Conservation (phyloP, 2,797 vertebrate species). For the Hypotaenidia philippensis region DNA sequence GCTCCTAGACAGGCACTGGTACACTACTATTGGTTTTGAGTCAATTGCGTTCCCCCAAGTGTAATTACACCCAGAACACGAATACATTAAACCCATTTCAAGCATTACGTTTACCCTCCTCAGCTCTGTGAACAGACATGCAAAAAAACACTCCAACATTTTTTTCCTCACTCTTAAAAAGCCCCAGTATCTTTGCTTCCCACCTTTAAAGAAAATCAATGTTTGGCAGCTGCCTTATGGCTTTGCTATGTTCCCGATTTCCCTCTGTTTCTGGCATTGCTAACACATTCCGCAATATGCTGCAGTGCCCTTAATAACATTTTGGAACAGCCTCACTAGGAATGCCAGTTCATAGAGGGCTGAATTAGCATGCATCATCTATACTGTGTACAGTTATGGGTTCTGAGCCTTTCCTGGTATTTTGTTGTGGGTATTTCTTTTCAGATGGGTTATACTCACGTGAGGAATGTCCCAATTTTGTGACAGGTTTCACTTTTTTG, state of each 20-base stretch:
- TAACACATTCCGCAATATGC: constrained; percentile 66
- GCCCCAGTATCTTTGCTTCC: neutral
- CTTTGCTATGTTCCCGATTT: constrained; percentile 21
- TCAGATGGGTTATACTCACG: neutral
- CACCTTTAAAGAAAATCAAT: constrained; percentile 51
- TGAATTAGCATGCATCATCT: constrained; percentile 58
- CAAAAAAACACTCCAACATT: neutral
- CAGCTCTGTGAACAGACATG: neutral
- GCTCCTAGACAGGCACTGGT: constrained; percentile 14
- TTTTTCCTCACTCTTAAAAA: constrained; percentile 23
- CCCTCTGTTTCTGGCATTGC: constrained; percentile 57
- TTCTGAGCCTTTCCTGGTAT: constrained; percentile 5
- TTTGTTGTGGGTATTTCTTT: constrained; percentile 25
- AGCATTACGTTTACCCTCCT: neutral
- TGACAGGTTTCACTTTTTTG: neutral
- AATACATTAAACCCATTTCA: constrained; percentile 18
- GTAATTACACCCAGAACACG: neutral
- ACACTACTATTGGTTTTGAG: constrained; percentile 33
- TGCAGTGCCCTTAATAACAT: constrained; percentile 66
- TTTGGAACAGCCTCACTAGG: constrained; percentile 52
- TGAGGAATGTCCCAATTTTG: neutral
- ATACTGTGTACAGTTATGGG: neutral
- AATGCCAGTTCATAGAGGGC: constrained; percentile 26
- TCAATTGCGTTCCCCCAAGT: constrained; percentile 12
- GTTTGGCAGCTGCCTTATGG: constrained; percentile 38